These are phyloP conservation scores for Harpagoxenus sublaevis DNA, from an alignment of 2,888 invertebrate species.

Conservation along the genomic window DNA sequence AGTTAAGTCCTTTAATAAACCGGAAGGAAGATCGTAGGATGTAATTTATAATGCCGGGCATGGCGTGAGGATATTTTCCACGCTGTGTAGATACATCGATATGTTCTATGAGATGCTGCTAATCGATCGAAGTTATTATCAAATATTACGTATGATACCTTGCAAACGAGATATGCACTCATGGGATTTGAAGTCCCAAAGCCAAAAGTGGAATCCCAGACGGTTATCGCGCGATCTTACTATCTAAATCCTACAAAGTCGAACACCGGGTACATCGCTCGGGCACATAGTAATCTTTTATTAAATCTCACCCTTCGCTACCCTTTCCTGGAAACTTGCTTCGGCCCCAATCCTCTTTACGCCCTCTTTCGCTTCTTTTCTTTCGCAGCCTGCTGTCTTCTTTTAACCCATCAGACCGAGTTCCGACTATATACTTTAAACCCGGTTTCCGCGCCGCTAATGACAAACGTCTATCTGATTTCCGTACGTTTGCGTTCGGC, in stretches of 20 bases:
- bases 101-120: background rate
- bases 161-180: background rate
- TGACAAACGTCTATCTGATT: conserved; percentile 80
- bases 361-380: conserved; percentile 42
- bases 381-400: conserved; percentile 31
- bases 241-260: conserved; percentile 58
- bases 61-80: conserved; percentile 39
- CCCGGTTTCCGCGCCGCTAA: conserved; percentile 81
- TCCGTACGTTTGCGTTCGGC: conserved; percentile 57
- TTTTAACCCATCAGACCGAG: conserved; percentile 76
- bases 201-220: conserved; percentile 7
- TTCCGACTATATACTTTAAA: conserved; percentile 79
- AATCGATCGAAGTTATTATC: conserved; percentile 23
- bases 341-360: conserved; percentile 63
- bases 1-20: conserved; percentile 73
- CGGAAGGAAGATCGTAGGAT: conserved; percentile 62
- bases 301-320: conserved; percentile 77
- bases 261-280: conserved; percentile 59
- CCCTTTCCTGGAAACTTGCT: conserved; percentile 59
- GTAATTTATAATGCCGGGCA: conserved; percentile 59
- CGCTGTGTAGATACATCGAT: background rate
- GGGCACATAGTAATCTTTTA: conserved; percentile 78
- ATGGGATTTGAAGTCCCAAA: background rate
- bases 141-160: background rate
- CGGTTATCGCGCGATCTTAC: conserved; percentile 49